Base-by-base conservation (phyloP, 2,888 invertebrate species). In the Habroteleia sp. region DNA sequence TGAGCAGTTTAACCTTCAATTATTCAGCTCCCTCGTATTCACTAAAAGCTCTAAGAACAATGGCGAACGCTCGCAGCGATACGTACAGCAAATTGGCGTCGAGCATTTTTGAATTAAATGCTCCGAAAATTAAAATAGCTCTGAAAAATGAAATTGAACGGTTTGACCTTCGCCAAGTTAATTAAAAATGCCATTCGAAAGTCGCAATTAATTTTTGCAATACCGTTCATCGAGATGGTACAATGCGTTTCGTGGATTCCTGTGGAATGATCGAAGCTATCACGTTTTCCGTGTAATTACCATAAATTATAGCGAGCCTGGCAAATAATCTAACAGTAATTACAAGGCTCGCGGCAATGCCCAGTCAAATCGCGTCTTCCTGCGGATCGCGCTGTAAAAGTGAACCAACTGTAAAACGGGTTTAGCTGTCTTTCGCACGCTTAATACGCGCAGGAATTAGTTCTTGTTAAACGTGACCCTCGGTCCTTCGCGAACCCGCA, bases 351-450 rank as follows among this genome's bases (percentile, higher is more conserved):
- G 31, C 58, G 52, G 62, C 54, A 29, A 39, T 60, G 31, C 42
- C 60, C 52, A 14, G 52, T 42, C 52, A 37, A 65, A 52, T 52
- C 65, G 16, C 52, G 46, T 69, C 69, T 42, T 52, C 50, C 41
- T 52, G 35, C 23, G 4, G 16, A 27, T 25, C 25, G 29, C 25
- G 10, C 25, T 23, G 29, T n/a, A n/a, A n/a, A n/a, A n/a, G n/a
- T n/a, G 31, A 52, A 52, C 44, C 69, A 69, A 58, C 58, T 69
- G 60, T 60, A 60, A 71, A 71, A 62, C 46, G 31, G 29, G 68
- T 69, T 69, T 58, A 56, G 33, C 3, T 6, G 39, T 56, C 25
- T 48, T 48, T 31, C n/a, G 5, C 27, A 37, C 20, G 29, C 31
- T 56, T 66, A 37, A 66, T 39, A 29, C 42, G 54, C 46, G 11